Conservation (phyloP, 2,888 invertebrate species). For the Heliconius charithonia region DNA sequence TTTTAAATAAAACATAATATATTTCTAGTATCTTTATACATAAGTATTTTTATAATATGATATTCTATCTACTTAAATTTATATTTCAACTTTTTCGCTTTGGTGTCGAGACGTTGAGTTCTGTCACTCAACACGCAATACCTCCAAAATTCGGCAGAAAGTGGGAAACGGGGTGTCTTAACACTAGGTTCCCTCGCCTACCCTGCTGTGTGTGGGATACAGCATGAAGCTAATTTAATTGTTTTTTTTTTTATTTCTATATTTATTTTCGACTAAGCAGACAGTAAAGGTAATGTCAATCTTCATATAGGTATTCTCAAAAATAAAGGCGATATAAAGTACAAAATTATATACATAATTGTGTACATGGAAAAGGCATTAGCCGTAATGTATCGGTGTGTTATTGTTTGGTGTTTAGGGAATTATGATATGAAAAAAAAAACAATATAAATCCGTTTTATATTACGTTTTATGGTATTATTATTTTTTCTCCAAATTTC, state of each 20-base stretch:
- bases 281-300: background rate
- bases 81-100: too few relatives aligned
- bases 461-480: too few relatives aligned
- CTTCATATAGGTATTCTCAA: conserved; percentile 3
- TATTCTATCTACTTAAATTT: too few relatives aligned
- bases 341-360: conserved; percentile 10
- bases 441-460: background rate
- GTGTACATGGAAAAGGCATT: conserved; percentile 15
- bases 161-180: too few relatives aligned
- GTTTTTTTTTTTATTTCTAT: background rate
- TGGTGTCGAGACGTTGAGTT: too few relatives aligned
- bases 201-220: too few relatives aligned
- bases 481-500: too few relatives aligned
- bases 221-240: too few relatives aligned
- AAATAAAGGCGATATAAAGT: conserved; percentile 1
- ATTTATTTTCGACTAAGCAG: background rate
- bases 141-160: too few relatives aligned
- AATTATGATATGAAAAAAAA: background rate
- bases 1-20: conserved; percentile 5
- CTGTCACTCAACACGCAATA: too few relatives aligned
- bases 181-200: too few relatives aligned
- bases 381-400: background rate
- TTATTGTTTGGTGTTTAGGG: background rate
- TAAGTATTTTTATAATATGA: background rate
- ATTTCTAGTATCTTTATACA: background rate